A percentile compares a stretch with the other conserved stretches of the same genome.
Conservation (phyloP, 2,797 vertebrate species). For the Parambassis ranga region DNA sequence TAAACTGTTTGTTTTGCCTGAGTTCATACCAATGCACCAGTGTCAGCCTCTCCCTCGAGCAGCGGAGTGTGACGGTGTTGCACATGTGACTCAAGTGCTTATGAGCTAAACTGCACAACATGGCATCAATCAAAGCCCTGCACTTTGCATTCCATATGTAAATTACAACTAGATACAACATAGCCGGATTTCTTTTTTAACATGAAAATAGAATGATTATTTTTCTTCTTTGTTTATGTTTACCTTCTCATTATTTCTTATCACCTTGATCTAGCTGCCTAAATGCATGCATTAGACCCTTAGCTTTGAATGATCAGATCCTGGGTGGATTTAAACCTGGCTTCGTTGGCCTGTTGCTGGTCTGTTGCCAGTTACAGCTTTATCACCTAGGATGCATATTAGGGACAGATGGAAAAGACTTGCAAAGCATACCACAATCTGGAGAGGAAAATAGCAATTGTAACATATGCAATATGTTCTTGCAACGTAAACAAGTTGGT, state of each 20-base stretch:
- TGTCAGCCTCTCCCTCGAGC: conserved; percentile 15
- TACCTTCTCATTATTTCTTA: no score
- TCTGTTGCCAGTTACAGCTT: not conserved
- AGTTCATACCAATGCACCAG: conserved; percentile 12
- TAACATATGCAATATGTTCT: not conserved
- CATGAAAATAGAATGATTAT: not conserved
- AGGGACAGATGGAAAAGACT: conserved; percentile 12
- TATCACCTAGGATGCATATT: conserved; percentile 4
- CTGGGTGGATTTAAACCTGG: conserved; percentile 4
- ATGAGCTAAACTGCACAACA: not conserved
- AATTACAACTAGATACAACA: not conserved
- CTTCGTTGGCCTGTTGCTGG: not conserved
- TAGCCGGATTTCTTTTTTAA: not conserved
- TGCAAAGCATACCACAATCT: not conserved
- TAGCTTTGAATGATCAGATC: not conserved
- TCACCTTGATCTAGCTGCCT: no score
- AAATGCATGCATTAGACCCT: not conserved
- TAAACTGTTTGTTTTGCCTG: conserved; percentile 43
- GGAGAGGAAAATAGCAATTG: not conserved
- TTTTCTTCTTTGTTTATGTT: not conserved
- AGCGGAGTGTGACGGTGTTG: not conserved
- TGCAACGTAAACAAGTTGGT: not conserved
- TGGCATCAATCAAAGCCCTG: not conserved
- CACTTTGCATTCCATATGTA: not conserved
- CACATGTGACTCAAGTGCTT: not conserved